Evolutionary conservation across 2,113 vertebrate species (phyloP), one percentile per base, ranked within the genome.

Genomic region (Ochotona curzoniae): DNA sequence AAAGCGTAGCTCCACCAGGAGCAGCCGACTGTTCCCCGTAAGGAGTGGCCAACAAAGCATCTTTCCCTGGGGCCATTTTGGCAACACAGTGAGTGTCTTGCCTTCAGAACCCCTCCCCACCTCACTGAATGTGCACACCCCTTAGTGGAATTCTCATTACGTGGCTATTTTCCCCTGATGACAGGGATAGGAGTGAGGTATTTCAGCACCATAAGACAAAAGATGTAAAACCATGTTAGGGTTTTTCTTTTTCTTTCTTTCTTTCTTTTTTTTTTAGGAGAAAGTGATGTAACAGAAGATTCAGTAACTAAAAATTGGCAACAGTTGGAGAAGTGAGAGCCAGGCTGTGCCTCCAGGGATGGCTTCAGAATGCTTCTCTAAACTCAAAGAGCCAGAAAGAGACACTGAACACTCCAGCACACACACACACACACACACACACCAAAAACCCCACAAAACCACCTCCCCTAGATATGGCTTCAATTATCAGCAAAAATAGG

Each of bases 221-320:
- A 17, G 61, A 79, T 44, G 17, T 54, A 20, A 21, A 44, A 44
- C 38, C 38, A 44, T 44, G 38, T 44, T 44, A 44, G 38, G 3
- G 3, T 44, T 44, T 44, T 3, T 44, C 6, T 44, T 44, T 44
- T 44, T 44, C 4, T 44, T 44, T 44, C 6, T 44, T 44, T 44
- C 4, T 44, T 44, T 44, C 74, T 44, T 44, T 44, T 44, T 3
- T 44, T 44, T 44, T 79, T 60, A 83, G 35, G 35, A 90, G 54
- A 87, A 84, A 66, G 28, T 32, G 23, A 90, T 71, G 66, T 92
- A 93, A 47, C 5, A 90, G 30, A 75, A 30, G 32, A 82, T 51
- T 93, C 38, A 12, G 20, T 83, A 88, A 95, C 64, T 95, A 66
- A 73, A 81, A 94, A 83, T 51, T 61, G 91, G 30, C 21, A 91